These are phyloP conservation scores for Microcebus jonahi DNA, from an alignment of 2,113 vertebrate genomes.

Conservation along the genomic window DNA sequence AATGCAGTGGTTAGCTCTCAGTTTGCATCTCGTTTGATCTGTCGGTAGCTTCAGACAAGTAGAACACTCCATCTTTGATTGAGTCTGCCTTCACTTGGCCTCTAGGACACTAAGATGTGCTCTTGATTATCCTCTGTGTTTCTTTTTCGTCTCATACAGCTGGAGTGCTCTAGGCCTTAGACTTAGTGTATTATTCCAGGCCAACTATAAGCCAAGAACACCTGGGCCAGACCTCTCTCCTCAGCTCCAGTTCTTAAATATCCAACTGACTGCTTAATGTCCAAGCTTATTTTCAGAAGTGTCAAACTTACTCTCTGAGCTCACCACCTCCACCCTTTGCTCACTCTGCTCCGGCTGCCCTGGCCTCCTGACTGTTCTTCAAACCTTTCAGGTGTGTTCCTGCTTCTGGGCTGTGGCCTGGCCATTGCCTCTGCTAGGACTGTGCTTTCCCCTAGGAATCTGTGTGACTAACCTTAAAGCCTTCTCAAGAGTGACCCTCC, in stretches of 20 bases:
- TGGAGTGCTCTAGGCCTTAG: not conserved
- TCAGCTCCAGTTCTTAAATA: not conserved
- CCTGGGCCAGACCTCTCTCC: not conserved
- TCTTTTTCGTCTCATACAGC: not conserved
- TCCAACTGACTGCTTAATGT: not conserved
- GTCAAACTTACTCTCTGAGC: not conserved
- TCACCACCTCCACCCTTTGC: not conserved
- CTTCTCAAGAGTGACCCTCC: not conserved
- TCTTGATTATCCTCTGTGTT: not conserved
- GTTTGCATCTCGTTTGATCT: not conserved
- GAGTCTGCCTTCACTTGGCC: not conserved
- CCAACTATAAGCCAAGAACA: not conserved
- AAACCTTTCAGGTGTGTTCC: not conserved
- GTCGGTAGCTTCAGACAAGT: not conserved
- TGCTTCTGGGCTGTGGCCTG: not conserved
- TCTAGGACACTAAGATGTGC: not conserved
- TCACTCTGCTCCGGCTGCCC: not conserved
- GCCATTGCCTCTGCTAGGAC: not conserved
- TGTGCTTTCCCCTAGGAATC: not conserved
- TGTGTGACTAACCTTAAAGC: not conserved
- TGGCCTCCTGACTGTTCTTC: not conserved
- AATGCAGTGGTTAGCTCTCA: not conserved
- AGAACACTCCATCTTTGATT: not conserved
- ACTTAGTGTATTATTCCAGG: not conserved
- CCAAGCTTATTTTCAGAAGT: not conserved